Conservation (phyloP, 2,113 vertebrate genomes). For the Rhinichthys klamathensis region DNA sequence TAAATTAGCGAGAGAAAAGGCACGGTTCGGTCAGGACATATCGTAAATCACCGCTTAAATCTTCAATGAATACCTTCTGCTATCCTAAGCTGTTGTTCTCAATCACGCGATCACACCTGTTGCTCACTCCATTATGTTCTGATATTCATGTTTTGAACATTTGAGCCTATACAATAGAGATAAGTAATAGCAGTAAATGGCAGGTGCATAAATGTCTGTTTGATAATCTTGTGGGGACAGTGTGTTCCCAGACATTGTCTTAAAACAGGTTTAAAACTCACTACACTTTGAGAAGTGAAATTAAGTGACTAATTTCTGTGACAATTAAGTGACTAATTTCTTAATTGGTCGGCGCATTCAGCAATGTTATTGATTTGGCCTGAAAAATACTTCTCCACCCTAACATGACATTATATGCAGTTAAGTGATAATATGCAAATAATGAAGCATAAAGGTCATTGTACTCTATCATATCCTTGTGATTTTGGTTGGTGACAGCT, state of each 20-base stretch:
- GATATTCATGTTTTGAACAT: background rate
- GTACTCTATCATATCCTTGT: background rate
- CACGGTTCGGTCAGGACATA: background rate
- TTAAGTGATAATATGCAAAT: background rate
- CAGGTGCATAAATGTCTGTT: slow-evolving; percentile 1
- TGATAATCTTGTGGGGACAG: background rate
- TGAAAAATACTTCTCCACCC: background rate
- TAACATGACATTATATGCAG: background rate
- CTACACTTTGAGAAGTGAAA: background rate
- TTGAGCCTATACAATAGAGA: slow-evolving; percentile 1
- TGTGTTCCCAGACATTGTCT: background rate
- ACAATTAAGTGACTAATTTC: too few relatives aligned
- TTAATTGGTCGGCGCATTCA: background rate
- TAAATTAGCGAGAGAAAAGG: slow-evolving; percentile 51
- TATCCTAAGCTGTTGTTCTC: slow-evolving; percentile 42
- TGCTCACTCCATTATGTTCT: slow-evolving; percentile 14
- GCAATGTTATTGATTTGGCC: background rate
- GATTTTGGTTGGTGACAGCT: background rate
- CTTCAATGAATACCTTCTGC: slow-evolving; percentile 31
- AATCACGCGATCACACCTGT: slow-evolving; percentile 42
- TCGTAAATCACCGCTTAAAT: slow-evolving; percentile 46
- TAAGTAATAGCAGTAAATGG: slow-evolving; percentile 5
- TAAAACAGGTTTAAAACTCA: background rate
- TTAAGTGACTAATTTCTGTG: too few relatives aligned
- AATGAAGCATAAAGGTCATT: background rate